These are phyloP conservation scores for Agrochola circellaris DNA, from an alignment of 2,888 invertebrate genomes.

Conservation along the genomic window DNA sequence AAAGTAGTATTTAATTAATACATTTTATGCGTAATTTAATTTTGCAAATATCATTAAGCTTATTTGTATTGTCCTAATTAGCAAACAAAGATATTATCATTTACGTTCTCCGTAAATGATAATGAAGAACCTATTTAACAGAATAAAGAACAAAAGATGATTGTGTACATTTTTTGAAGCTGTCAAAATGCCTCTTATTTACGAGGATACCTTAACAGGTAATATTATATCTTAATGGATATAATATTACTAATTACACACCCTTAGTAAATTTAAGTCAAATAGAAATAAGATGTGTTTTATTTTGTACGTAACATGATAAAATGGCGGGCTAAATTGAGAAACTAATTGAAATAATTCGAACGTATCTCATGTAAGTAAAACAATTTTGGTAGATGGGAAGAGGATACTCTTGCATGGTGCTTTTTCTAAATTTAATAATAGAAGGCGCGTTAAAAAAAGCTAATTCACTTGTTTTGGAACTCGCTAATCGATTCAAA, in stretches of 20 bases:
- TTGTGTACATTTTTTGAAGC: neutral
- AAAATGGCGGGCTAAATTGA: neutral
- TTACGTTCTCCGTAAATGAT: too few species aligned
- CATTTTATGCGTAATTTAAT: neutral
- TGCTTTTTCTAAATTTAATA: too few species aligned
- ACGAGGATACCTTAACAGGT: too few species aligned
- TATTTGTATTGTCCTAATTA: neutral
- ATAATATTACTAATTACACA: conserved; percentile 1
- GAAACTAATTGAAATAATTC: neutral
- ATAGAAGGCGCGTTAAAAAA: too few species aligned
- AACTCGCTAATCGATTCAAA: too few species aligned
- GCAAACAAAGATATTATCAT: neutral
- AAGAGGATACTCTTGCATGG: too few species aligned
- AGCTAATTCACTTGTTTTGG: too few species aligned
- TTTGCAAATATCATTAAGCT: neutral
- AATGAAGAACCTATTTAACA: conserved; percentile 1
- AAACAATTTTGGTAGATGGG: too few species aligned
- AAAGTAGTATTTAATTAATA: neutral
- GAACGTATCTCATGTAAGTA: neutral
- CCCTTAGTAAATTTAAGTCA: neutral
- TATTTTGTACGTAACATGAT: neutral
- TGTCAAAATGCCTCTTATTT: neutral
- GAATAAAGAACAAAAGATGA: conserved; percentile 3
- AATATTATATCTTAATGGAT: too few species aligned
- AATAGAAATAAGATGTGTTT: neutral